Conservation (phyloP, 2,113 vertebrate species). For the Clinocottus analis region DNA sequence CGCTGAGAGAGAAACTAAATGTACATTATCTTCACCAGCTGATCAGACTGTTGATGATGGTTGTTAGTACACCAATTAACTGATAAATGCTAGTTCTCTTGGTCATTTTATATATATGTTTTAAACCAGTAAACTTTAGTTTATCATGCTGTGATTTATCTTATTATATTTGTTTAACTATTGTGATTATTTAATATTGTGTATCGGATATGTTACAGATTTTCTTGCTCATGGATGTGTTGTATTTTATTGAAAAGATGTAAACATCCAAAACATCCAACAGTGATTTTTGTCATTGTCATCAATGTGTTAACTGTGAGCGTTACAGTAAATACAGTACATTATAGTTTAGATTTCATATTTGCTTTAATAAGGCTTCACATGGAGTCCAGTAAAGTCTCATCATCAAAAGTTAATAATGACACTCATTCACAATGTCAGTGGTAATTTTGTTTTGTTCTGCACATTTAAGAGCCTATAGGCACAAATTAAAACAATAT, state of each 20-base stretch:
- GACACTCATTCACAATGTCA: neutral
- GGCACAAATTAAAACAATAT: neutral
- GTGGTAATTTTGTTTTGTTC: neutral
- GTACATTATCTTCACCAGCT: neutral
- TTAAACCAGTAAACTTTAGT: neutral
- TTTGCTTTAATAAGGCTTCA: neutral
- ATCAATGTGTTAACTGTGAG: neutral
- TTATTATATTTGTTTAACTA: neutral
- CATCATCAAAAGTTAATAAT: neutral
- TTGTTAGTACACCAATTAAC: neutral
- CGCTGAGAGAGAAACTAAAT: neutral
- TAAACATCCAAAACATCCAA: neutral
- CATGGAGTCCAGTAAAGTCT: neutral
- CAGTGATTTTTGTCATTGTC: neutral
- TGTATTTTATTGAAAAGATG: neutral
- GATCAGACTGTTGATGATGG: neutral
- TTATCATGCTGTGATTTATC: neutral
- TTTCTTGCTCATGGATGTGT: neutral
- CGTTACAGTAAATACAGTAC: neutral
- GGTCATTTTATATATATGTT: neutral
- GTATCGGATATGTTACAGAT: neutral
- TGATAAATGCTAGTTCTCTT: neutral
- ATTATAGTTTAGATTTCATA: neutral
- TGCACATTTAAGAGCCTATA: neutral
- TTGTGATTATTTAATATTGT: neutral